Evolutionary conservation across 2,888 invertebrate genomes (phyloP), one percentile per base, ranked within the genome.

Genomic region (Thelaira solivaga): DNA sequence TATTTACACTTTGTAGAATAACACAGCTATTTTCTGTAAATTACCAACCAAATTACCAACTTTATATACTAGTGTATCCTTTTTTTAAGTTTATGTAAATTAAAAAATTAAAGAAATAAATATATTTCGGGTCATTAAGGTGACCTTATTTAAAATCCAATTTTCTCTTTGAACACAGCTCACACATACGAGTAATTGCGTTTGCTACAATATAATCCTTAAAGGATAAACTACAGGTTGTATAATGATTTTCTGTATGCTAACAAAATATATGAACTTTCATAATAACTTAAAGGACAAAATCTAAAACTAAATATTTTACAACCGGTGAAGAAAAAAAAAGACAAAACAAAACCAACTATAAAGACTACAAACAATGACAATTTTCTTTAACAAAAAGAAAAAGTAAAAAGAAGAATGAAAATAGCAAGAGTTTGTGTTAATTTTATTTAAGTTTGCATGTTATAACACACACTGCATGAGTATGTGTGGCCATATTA

Each of bases 191-290:
- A 0, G 5, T 16, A 43, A 53, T 20, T 41, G 53, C 45, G 36
- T 53, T 36, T 61, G 3, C 5, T 18, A 7, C 0, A 13, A n/a
- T n/a, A 36, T 53, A 62, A 62, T 29, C 31, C 41, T 71, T 34
- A 16, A 24, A 20, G 4, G 26, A 53, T 62, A 61, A 62, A 62
- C 29, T 26, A 47, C 55, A 57, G 39, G 57, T 69, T 68, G 10
- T 36, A 68, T 18, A 13, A 13, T n/a, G n/a, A n/a, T n/a, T n/a
- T n/a, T n/a, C n/a, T n/a, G n/a, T n/a, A 0, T 29, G 29, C 26
- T 51, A 45, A 57, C 55, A 55, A 69, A 24, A 31, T 10, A n/a
- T 2, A 24, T 4, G 31, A 29, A 51, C 11, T 24, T 67, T 26
- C 20, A n/a, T 18, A 24, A 29, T 7, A 39, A 65, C 7, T 31